phyloP scores from a whole-genome alignment of 2,888 invertebrate genomes.

The Drosophila putrida region DNA sequence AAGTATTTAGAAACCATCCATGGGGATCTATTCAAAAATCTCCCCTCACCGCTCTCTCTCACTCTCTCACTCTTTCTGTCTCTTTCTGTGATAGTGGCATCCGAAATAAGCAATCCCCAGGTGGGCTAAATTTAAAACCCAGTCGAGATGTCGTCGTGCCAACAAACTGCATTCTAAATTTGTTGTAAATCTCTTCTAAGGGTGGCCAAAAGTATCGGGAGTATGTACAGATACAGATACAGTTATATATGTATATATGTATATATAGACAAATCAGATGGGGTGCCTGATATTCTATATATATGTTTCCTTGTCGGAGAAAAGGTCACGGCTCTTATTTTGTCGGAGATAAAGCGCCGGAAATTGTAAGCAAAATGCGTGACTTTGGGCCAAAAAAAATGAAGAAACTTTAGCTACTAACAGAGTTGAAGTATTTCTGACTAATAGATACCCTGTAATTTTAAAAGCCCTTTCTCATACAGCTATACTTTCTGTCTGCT shows the following conservation, averaged over 20 bases:
- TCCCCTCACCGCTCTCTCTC: background rate
- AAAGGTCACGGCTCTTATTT: conserved; percentile 52
- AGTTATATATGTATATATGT: background rate
- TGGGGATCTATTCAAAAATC: conserved; percentile 10
- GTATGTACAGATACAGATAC: conserved; percentile 1
- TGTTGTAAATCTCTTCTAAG: conserved; percentile 42
- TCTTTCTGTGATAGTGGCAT: conserved; percentile 3
- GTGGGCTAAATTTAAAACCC: conserved; percentile 67
- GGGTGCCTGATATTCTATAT: conserved; percentile 3
- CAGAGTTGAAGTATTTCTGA: background rate
- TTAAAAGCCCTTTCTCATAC: too few relatives aligned
- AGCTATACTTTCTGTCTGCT: too few relatives aligned
- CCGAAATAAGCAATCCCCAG: conserved; percentile 54
- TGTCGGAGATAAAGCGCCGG: conserved; percentile 23
- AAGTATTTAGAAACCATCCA: conserved; percentile 20
- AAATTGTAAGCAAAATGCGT: conserved; percentile 27
- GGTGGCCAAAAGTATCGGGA: conserved; percentile 59
- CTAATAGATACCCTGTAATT: conserved; percentile 4
- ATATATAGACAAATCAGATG: background rate
- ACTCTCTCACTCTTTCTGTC: background rate
- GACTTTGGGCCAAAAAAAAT: conserved; percentile 23
- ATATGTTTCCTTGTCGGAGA: conserved; percentile 17
- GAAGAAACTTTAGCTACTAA: conserved; percentile 1
- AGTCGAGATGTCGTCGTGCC: conserved; percentile 47
- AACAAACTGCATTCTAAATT: conserved; percentile 62